Base-by-base conservation (phyloP, 2,888 invertebrate species). In the Tortricodes alternella region DNA sequence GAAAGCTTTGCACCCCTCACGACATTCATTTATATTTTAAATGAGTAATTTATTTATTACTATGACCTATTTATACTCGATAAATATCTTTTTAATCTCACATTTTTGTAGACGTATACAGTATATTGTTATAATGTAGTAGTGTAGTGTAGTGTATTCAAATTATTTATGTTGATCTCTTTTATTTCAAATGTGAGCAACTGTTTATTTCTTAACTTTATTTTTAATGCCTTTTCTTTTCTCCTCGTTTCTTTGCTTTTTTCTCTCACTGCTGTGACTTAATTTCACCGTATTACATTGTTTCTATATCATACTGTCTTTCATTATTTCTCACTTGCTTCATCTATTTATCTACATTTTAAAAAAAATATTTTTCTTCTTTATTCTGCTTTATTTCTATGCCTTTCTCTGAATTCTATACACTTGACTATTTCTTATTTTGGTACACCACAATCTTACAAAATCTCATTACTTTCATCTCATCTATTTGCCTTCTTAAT, bases 91-190 rank as follows among this genome's bases (percentile, higher is more conserved):
- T 7, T 34, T 15, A 15, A 43, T n/a, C 15, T 35, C 15, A 18
- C 24, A 16, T 35, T 44, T 16, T 46, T 27, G 27, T 9, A 21
- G 15, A n/a, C 5, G 35, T 15, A n/a, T 23, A 29, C 27, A 19
- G 49, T 35, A 48, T 46, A 37, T 53, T 62, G 37, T 52, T 41
- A 35, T 16, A 19, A 21, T 41, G 24, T 39, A 15, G 29, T 5
- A 41, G 4, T 16, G 16, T 5, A 29, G 11, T 9, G 11, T n/a
- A 4, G 4, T 29, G 29, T 29, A 29, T 9, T 29, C 3, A 9
- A 1, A 9, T 29, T 24, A 18, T 16, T 15, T 29, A 11, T 18
- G 1, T 29, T 11, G 9, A 11, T 2, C 29, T 29, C 29, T 29
- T 29, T 3, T n/a, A n/a, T n/a, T n/a, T n/a, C n/a, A n/a, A n/a